Conservation (phyloP, 2,888 invertebrate genomes). For the Drosophila yooni region DNA sequence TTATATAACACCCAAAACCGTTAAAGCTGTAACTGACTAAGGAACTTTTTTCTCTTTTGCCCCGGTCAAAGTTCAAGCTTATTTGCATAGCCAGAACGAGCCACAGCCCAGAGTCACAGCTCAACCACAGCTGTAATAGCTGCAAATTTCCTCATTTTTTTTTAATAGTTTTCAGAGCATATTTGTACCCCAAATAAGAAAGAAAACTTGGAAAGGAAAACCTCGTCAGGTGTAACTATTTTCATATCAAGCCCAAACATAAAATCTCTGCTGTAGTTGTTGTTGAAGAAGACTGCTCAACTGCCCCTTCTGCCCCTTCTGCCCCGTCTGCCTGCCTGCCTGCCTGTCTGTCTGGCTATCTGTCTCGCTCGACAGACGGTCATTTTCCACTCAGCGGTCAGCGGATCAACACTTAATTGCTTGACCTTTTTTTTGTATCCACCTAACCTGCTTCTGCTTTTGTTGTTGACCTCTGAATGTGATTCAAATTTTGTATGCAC, state of each 20-base stretch:
- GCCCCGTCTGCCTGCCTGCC: not conserved
- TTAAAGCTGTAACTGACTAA: constrained; percentile 21
- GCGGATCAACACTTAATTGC: constrained; percentile 76
- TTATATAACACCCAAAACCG: not conserved
- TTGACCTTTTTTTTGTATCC: constrained; percentile 61
- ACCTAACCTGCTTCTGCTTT: not conserved
- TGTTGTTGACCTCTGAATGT: constrained; percentile 69
- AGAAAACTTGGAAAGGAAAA: not conserved
- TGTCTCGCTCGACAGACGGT: constrained; percentile 47
- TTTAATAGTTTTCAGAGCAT: not conserved
- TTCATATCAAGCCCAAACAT: constrained; percentile 48
- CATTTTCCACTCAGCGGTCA: constrained; percentile 47
- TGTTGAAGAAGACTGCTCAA: constrained; percentile 3
- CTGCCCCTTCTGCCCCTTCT: not conserved
- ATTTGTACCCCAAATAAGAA: not conserved
- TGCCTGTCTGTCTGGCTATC: constrained; percentile 31
- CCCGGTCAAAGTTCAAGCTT: constrained; percentile 39
- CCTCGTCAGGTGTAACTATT: constrained; percentile 25
- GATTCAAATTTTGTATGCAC: constrained; percentile 61
- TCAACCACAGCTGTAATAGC: not conserved
- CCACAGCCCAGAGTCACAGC: constrained; percentile 15
- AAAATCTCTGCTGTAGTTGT: constrained; percentile 9
- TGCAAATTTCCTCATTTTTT: not conserved
- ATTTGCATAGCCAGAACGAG: constrained; percentile 14
- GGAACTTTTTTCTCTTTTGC: constrained; percentile 1